Percentiles rank a stretch among this genome's conserved stretches.
These are phyloP conservation scores for Kryphioiulus occultus DNA, from an alignment of 2,888 invertebrate genomes.

Conservation along the genomic window DNA sequence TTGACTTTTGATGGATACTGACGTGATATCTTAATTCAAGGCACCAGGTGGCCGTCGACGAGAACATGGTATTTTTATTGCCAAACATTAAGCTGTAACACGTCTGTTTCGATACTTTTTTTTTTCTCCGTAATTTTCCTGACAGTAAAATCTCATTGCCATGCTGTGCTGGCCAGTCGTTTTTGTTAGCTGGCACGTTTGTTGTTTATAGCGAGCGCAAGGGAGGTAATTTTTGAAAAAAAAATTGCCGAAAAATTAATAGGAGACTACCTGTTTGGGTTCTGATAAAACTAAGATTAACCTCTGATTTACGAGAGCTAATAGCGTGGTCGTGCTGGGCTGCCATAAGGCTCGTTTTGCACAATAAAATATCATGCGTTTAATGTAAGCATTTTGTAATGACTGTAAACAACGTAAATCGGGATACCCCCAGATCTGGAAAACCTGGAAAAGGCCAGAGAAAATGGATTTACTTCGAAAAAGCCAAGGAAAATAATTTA, in stretches of 20 bases:
- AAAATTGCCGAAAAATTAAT: conserved; percentile 25
- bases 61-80: neutral
- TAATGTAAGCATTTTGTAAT: no score
- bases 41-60: conserved; percentile 21
- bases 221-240: neutral
- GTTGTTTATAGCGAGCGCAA: neutral
- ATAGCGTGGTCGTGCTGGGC: neutral
- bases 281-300: neutral
- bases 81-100: neutral
- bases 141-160: neutral
- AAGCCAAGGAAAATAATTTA: no score
- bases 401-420: neutral
- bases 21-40: neutral
- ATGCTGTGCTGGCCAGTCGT: neutral
- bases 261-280: neutral
- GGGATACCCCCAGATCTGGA: no score
- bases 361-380: no score
- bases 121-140: neutral
- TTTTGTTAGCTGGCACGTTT: neutral
- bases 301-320: neutral
- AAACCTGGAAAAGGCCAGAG: no score
- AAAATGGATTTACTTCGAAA: no score
- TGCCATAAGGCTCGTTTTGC: neutral
- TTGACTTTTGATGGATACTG: neutral
- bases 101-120: neutral